phyloP scores from a whole-genome alignment of 2,113 vertebrate genomes.

The Rhabdornis inornatus region DNA sequence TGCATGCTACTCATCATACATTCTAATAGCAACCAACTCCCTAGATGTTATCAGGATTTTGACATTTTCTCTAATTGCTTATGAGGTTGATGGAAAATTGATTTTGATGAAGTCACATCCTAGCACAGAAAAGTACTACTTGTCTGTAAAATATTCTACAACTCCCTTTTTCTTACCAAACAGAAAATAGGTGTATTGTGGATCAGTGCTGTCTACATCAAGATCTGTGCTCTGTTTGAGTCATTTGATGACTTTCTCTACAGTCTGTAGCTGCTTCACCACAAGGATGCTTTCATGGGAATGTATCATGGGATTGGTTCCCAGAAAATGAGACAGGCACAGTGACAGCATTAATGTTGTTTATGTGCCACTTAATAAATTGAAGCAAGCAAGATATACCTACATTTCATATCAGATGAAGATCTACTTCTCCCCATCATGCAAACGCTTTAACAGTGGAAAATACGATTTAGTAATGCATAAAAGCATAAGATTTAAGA shows the following conservation, averaged over 20 bases:
- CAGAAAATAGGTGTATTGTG: background rate
- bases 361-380: background rate
- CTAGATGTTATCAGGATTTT: background rate
- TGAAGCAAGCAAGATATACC: background rate
- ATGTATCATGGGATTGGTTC: background rate
- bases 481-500: background rate
- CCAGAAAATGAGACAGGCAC: background rate
- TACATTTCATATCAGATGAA: background rate
- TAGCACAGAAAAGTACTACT: background rate
- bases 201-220: background rate
- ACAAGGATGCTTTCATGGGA: background rate
- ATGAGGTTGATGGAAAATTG: background rate
- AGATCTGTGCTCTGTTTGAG: background rate
- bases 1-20: background rate
- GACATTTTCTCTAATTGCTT: slow-evolving; percentile 4
- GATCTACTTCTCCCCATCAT: background rate
- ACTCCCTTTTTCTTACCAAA: background rate
- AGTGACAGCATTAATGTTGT: background rate
- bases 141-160: background rate
- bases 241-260: background rate
- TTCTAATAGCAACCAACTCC: background rate
- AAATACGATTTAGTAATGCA: background rate
- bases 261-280: background rate
- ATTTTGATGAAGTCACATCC: background rate
- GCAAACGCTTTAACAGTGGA: background rate